Percentiles rank a stretch among this genome's conserved stretches.
These are phyloP conservation scores for Phoxinus dragarum DNA, from an alignment of 2,797 vertebrate species.

Conservation along the genomic window DNA sequence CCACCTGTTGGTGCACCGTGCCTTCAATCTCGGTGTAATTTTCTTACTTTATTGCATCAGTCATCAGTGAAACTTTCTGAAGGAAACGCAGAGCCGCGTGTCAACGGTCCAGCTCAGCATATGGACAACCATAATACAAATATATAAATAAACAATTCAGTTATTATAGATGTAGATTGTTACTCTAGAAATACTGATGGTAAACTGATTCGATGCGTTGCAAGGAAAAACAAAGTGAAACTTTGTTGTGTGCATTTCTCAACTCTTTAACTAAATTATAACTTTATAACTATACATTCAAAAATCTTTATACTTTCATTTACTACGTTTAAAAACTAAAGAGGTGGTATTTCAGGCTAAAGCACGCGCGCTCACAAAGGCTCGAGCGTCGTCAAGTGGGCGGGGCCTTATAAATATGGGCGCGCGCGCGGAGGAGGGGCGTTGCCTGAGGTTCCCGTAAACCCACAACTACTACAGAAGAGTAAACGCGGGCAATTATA, in stretches of 20 bases:
- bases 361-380: background rate
- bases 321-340: background rate
- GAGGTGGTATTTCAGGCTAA: too few relatives aligned
- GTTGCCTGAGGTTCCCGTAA: background rate
- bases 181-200: too few relatives aligned
- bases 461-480: rapidly evolving
- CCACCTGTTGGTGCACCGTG: background rate
- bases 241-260: background rate
- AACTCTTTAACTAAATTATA: too few relatives aligned
- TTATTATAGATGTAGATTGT: background rate
- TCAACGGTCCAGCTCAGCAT: background rate
- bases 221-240: background rate
- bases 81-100: background rate
- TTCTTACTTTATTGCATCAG: constrained; percentile 10
- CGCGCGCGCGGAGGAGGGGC: rapidly evolving
- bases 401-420: background rate
- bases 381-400: background rate
- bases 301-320: background rate
- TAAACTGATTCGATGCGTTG: background rate
- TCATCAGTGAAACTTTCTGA: background rate
- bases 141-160: too few relatives aligned
- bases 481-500: background rate
- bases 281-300: too few relatives aligned
- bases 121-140: background rate
- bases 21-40: background rate